Conservation (phyloP, 2,888 invertebrate genomes). For the Metellina segmentata region DNA sequence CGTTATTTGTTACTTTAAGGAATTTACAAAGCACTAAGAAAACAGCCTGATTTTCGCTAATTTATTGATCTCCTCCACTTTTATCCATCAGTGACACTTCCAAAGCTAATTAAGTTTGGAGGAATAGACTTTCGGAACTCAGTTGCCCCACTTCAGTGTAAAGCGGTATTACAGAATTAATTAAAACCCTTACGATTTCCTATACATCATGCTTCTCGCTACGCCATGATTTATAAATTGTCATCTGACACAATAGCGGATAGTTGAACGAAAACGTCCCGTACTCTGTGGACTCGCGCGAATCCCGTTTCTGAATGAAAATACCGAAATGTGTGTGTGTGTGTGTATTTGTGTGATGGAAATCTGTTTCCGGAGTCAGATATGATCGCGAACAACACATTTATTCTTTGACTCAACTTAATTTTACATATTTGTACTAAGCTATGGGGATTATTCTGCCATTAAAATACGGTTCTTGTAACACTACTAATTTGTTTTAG, state of each 20-base stretch:
- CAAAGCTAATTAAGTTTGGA: background rate
- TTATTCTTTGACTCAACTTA: too few relatives aligned
- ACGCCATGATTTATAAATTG: background rate
- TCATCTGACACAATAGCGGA: background rate
- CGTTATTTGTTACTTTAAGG: conserved; percentile 21
- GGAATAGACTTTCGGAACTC: background rate
- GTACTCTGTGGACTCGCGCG: background rate
- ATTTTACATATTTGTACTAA: too few relatives aligned
- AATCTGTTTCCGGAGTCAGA: background rate
- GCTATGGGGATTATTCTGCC: too few relatives aligned
- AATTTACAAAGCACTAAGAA: background rate
- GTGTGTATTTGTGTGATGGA: background rate
- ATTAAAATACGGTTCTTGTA: too few relatives aligned
- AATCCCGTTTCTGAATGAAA: background rate
- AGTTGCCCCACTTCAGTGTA: background rate
- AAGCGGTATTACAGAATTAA: background rate
- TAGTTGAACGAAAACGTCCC: background rate
- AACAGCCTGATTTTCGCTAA: background rate
- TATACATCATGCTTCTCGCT: background rate
- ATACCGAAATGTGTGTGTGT: background rate
- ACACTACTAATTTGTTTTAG: too few relatives aligned
- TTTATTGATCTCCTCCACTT: background rate
- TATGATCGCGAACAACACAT: too few relatives aligned
- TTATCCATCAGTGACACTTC: conserved; percentile 1
- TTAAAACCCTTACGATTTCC: background rate